These are phyloP conservation scores for Clitarchus hookeri DNA, from an alignment of 2,888 invertebrate genomes.

Conservation along the genomic window DNA sequence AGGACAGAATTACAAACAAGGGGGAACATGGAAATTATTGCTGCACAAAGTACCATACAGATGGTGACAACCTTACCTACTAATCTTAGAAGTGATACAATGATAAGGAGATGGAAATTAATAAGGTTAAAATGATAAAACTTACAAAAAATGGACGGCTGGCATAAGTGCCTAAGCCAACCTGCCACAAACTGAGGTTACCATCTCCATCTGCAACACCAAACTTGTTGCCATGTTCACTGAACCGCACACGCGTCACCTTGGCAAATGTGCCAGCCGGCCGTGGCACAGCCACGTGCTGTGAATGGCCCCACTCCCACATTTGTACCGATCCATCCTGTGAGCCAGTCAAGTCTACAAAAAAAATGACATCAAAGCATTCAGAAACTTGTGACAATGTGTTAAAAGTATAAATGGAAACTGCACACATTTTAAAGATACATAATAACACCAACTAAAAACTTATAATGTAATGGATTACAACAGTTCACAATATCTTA, in stretches of 20 bases:
- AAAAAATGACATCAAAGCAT: background rate
- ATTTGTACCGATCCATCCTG: slow-evolving; percentile 95
- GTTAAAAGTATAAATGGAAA: background rate
- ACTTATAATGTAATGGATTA: background rate
- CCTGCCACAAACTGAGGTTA: slow-evolving; percentile 93
- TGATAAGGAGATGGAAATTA: no score
- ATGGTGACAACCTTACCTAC: no score
- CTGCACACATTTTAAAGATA: background rate
- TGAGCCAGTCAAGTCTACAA: slow-evolving; percentile 85
- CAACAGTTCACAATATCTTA: no score
- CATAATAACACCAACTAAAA: background rate
- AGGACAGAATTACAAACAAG: no score
- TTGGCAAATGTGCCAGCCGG: slow-evolving; percentile 94
- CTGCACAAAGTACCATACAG: no score
- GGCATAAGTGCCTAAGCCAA: slow-evolving; percentile 75
- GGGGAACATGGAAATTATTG: no score
- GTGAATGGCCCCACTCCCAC: slow-evolving; percentile 98
- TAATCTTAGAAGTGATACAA: no score
- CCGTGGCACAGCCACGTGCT: slow-evolving; percentile 86
- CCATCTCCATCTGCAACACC: slow-evolving; percentile 98
- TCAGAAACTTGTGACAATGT: background rate
- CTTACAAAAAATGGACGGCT: slow-evolving; percentile 87
- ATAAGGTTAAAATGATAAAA: slow-evolving; percentile 44
- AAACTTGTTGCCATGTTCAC: slow-evolving; percentile 97
- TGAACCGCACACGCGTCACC: slow-evolving; percentile 94